A percentile compares a stretch with the other conserved stretches of the same genome.
These are phyloP conservation scores for Drosophila orosa DNA, from an alignment of 1,140 invertebrate species.

Conservation along the genomic window DNA sequence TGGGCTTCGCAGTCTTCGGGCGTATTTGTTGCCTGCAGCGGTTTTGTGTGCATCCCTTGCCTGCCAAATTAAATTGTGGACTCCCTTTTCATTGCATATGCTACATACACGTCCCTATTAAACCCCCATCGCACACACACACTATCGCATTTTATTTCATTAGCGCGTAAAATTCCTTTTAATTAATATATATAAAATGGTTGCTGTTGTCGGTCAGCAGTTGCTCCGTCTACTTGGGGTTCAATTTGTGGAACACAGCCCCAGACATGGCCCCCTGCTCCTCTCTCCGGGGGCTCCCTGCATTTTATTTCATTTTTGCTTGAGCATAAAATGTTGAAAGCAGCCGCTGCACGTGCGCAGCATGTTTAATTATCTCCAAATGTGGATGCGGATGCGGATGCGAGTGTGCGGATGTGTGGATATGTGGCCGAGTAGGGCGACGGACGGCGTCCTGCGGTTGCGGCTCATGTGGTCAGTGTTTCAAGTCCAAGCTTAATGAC, in stretches of 20 bases:
- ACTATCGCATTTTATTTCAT: constrained; percentile 71
- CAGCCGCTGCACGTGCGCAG: constrained; percentile 78
- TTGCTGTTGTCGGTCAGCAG: constrained; percentile 56
- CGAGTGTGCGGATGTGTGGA: constrained; percentile 1
- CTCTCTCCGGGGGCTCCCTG: constrained; percentile 14
- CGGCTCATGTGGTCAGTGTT: constrained; percentile 55
- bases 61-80: constrained; percentile 46
- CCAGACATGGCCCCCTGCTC: constrained; percentile 18
- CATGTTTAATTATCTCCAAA: constrained; percentile 75
- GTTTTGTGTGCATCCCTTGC: constrained; percentile 12
- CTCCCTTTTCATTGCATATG: constrained; percentile 49
- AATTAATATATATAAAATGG: constrained; percentile 78
- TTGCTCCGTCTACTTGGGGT: constrained; percentile 58
- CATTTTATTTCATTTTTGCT: constrained; percentile 75
- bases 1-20: background rate
- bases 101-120: constrained; percentile 26
- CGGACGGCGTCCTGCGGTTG: constrained; percentile 55
- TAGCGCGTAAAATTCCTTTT: constrained; percentile 78
- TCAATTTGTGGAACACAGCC: constrained; percentile 62
- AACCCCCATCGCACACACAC: constrained; percentile 24
- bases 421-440: constrained; percentile 15
- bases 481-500: constrained; percentile 61
- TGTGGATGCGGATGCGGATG: constrained; percentile 26
- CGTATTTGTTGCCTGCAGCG: constrained; percentile 35
- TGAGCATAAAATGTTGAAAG: constrained; percentile 78